Conservation (phyloP, 1,140 invertebrate genomes). For the Drosophila albomicans region DNA sequence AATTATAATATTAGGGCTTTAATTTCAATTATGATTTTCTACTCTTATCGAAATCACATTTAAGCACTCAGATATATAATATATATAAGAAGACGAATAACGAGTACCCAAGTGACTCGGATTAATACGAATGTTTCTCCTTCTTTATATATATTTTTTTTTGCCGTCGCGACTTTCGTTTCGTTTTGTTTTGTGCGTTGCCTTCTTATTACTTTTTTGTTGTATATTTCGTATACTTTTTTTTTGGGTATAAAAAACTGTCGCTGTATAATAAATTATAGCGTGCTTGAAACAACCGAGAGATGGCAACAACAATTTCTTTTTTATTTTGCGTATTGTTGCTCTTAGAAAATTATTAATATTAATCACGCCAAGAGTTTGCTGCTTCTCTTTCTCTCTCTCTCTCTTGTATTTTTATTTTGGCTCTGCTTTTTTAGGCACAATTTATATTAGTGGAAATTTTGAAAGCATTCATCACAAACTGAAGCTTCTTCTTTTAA, state of each 20-base stretch:
- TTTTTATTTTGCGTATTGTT: slow-evolving; percentile 27
- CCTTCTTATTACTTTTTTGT: slow-evolving; percentile 31
- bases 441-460: slow-evolving; percentile 39
- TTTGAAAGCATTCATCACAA: slow-evolving; percentile 34
- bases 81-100: background rate
- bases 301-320: slow-evolving; percentile 35
- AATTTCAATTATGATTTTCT: background rate
- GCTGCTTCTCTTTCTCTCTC: slow-evolving; percentile 3
- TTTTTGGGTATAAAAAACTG: slow-evolving; percentile 59
- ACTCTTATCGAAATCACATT: slow-evolving; percentile 16
- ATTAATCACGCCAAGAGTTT: slow-evolving; percentile 29
- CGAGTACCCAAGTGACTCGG: slow-evolving; percentile 25
- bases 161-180: slow-evolving; percentile 59
- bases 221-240: slow-evolving; percentile 13
- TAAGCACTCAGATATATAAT: background rate
- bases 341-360: slow-evolving; percentile 54
- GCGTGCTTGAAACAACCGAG: slow-evolving; percentile 37
- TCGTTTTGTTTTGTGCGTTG: slow-evolving; percentile 61
- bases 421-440: slow-evolving; percentile 16
- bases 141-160: background rate
- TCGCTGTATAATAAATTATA: slow-evolving; percentile 73
- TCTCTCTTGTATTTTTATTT: too few species aligned
- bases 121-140: slow-evolving; percentile 31
- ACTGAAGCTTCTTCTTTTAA: slow-evolving; percentile 16
- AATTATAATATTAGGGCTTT: slow-evolving; percentile 5